Base-by-base conservation (phyloP, 2,888 invertebrate species). In the Hipparchia semele region DNA sequence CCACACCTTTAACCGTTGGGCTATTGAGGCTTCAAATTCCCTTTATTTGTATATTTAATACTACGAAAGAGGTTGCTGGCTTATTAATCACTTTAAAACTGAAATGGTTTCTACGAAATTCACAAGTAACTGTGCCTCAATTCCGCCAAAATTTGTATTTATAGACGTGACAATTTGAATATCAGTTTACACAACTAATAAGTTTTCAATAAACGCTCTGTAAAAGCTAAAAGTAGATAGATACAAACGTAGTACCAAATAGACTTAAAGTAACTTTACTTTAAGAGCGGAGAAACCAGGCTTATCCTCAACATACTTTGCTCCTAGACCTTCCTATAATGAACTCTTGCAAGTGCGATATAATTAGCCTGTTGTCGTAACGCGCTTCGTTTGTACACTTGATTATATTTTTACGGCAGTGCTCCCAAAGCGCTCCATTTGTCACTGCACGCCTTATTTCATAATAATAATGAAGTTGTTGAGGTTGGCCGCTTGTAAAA, bases 361-460 rank as follows among this genome's bases (percentile, higher is more conserved):
- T 74, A 77, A 76, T 77, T 74, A 74, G 71, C 71, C 51, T 72
- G 71, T 70, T 77, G 74, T 77, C 69, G 73, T 70, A 66, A 67
- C 68, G 67, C 68, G 75, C 71, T 75, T 75, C 71, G 70, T 71
- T 73, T 62, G 49, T 49, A 13, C 70, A 71, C 67, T 67, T 62
- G 8, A 49, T 73, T 46, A 71, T 75, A 75, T 76, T 75, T 76
- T 72, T 60, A 73, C 74, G 75, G 74, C 74, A 75, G 73, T 77
- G 67, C 71, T 58, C 61, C 45, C 58, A 75, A 70, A 73, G 72
- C 72, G 68, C 70, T 53, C 70, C 72, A 75, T 77, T 78, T 73
- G 69, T 77, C 73, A 70, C 73, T 59, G 66, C n/a, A 66, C 46
- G 56, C 61, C 59, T 39, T 54, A 72, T 74, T 70, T 74, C 45